These are phyloP conservation scores for Polymixis lichenea DNA, from an alignment of 2,888 invertebrate genomes.

Conservation along the genomic window DNA sequence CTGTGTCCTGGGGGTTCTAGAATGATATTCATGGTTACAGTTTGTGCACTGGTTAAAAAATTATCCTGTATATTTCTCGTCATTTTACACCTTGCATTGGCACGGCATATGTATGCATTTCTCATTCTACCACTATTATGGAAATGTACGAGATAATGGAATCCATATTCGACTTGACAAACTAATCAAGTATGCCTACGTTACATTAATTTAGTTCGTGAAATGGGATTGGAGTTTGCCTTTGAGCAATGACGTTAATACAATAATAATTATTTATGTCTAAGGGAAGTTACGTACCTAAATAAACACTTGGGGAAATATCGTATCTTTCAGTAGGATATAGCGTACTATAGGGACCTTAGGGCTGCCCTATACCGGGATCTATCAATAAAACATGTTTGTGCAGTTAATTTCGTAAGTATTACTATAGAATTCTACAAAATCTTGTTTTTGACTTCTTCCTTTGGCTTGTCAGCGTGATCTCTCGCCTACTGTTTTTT, in stretches of 20 bases:
- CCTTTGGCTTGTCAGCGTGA: too few species aligned
- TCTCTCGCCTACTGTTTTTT: too few species aligned
- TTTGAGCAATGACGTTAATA: background rate
- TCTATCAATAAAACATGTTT: too few species aligned
- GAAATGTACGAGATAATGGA: slow-evolving; percentile 19
- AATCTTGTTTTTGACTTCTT: too few species aligned
- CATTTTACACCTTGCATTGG: slow-evolving; percentile 12
- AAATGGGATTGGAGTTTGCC: slow-evolving; percentile 19
- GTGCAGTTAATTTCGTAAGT: too few species aligned
- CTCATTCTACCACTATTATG: slow-evolving; percentile 2
- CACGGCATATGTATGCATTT: slow-evolving; percentile 18
- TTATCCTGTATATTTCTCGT: background rate
- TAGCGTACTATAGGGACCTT: too few species aligned
- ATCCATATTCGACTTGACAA: slow-evolving; percentile 27
- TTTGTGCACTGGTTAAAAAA: too few species aligned
- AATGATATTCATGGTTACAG: too few species aligned
- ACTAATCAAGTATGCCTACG: slow-evolving; percentile 17
- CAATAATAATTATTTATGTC: background rate
- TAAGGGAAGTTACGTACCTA: background rate
- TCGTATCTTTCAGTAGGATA: background rate
- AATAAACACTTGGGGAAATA: background rate
- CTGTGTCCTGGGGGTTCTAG: too few species aligned
- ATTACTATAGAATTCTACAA: too few species aligned
- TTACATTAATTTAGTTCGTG: slow-evolving; percentile 14
- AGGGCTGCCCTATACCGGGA: too few species aligned